A percentile compares a stretch with the other conserved stretches of the same genome.
These are phyloP conservation scores for Setophaga coronata DNA, from an alignment of 2,113 vertebrate species.

Conservation along the genomic window DNA sequence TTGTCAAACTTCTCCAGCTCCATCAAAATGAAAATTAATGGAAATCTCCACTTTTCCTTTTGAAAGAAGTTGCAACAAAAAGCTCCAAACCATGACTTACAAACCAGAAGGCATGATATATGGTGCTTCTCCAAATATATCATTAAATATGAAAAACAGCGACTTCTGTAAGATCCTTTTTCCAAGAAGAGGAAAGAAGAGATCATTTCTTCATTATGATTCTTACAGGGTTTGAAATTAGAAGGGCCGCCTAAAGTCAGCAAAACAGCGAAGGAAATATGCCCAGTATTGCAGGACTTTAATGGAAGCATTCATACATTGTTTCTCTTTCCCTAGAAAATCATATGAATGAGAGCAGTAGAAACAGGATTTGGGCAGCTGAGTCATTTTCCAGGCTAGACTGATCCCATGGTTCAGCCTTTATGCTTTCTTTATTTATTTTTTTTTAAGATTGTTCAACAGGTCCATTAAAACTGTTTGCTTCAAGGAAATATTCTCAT, in stretches of 20 bases:
- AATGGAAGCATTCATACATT: not conserved
- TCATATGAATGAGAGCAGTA: not conserved
- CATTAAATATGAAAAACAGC: accelerated
- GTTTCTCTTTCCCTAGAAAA: not conserved
- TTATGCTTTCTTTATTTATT: not conserved
- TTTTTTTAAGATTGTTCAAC: not conserved
- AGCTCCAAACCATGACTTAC: not conserved
- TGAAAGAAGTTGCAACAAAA: not conserved
- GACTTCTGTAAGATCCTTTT: not conserved
- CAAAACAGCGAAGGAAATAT: not conserved
- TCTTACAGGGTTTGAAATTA: not conserved
- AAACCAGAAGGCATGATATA: not conserved
- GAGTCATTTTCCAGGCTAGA: not conserved
- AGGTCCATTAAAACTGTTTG: not conserved
- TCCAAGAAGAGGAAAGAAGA: not conserved
- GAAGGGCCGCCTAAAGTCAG: not conserved
- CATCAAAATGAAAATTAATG: not conserved
- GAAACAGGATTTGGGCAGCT: not conserved
- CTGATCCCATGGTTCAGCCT: not conserved
- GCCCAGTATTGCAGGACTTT: not conserved
- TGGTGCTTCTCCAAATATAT: not conserved
- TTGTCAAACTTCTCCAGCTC: not conserved
- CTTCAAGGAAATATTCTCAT: not conserved
- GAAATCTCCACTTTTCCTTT: not conserved
- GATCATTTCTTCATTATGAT: not conserved